A percentile compares a stretch with the other conserved stretches of the same genome.
Evolutionary conservation across 2,888 invertebrate species (phyloP).

Genomic region (Tipula lateralis): DNA sequence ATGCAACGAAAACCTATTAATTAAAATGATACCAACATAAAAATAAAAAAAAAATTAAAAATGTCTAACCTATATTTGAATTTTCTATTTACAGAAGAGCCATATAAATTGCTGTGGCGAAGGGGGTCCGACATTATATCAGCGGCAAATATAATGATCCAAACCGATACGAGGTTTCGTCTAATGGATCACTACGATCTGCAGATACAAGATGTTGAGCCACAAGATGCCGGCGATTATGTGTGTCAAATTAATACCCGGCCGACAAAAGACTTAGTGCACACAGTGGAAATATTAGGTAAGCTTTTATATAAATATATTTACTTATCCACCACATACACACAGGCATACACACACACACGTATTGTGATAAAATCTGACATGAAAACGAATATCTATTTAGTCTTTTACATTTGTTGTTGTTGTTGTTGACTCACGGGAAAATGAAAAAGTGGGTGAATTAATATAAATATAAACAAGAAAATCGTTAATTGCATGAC

Average conservation of each 20-base stretch:
- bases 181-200: conserved; percentile 67
- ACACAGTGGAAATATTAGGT: conserved; percentile 64
- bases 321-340: no score
- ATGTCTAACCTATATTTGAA: conserved; percentile 26
- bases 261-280: conserved; percentile 63
- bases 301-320: conserved; percentile 37
- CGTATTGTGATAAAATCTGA: not conserved
- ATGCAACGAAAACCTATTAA: not conserved
- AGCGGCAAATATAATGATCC: conserved; percentile 68
- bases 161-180: conserved; percentile 61
- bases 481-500: not conserved
- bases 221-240: conserved; percentile 64
- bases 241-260: conserved; percentile 69
- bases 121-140: conserved; percentile 66
- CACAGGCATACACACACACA: no score
- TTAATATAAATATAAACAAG: not conserved
- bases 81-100: conserved; percentile 50
- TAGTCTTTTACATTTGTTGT: no score
- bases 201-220: conserved; percentile 65
- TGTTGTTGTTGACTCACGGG: not conserved
- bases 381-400: not conserved
- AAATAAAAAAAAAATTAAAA: not conserved
- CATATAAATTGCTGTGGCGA: conserved; percentile 63
- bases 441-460: not conserved
- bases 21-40: not conserved